Percentiles rank a stretch among this genome's conserved stretches.
phyloP scores from a whole-genome alignment of 2,888 invertebrate genomes.

The Ganaspis brasiliensis region DNA sequence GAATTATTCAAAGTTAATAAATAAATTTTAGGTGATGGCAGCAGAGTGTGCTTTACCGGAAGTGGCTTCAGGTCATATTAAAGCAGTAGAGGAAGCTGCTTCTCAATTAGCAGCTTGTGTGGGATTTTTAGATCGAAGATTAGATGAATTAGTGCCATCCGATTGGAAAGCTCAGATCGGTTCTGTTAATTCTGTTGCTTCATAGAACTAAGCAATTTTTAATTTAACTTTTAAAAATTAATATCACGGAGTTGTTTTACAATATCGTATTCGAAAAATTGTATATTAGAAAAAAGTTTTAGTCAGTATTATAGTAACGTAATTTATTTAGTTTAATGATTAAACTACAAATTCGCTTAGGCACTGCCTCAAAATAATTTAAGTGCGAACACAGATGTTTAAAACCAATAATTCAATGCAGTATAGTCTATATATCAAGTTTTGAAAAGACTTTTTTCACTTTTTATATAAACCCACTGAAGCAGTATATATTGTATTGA shows the following conservation, averaged over 20 bases:
- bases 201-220: conserved; percentile 4
- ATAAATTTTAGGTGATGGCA: conserved; percentile 61
- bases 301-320: conserved; percentile 9
- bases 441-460: conserved; percentile 9
- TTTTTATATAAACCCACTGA: conserved; percentile 11
- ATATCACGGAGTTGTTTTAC: neutral
- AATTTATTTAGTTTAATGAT: neutral
- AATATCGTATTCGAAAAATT: neutral
- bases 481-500: conserved; percentile 15
- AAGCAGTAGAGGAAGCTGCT: conserved; percentile 81
- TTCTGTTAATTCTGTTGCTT: conserved; percentile 41
- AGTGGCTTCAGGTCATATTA: conserved; percentile 79
- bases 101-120: conserved; percentile 79
- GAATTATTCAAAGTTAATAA: too few species aligned
- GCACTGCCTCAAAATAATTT: neutral
- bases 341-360: conserved; percentile 11
- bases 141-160: conserved; percentile 81
- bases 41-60: conserved; percentile 79
- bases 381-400: conserved; percentile 6
- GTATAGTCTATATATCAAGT: conserved; percentile 17
- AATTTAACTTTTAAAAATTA: neutral
- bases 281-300: neutral
- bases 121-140: conserved; percentile 80
- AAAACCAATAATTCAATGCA: conserved; percentile 6
- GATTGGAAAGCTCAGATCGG: conserved; percentile 79